Evolutionary conservation across 2,797 vertebrate species (phyloP).

Genomic region (Melanotaenia trifasciata): DNA sequence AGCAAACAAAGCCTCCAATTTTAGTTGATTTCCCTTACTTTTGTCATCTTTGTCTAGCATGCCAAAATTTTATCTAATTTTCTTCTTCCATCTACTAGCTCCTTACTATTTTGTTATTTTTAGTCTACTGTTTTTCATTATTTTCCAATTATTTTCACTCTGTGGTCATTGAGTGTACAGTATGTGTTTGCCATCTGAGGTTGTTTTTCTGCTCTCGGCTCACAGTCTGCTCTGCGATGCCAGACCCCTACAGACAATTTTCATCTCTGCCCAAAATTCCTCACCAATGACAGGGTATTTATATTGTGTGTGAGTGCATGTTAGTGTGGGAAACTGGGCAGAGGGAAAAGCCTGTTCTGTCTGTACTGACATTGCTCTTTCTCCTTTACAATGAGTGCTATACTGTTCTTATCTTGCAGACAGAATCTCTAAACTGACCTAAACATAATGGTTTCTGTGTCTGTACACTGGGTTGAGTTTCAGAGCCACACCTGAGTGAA

Average conservation of each 20-base stretch:
- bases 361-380: neutral
- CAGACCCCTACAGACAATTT: constrained; percentile 63
- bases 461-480: constrained; percentile 45
- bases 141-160: neutral
- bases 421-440: constrained; percentile 23
- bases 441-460: constrained; percentile 63
- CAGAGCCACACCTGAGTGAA: constrained; percentile 57
- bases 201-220: constrained; percentile 68
- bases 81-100: neutral
- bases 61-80: neutral
- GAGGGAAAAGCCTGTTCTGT: neutral
- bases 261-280: constrained; percentile 65
- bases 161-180: constrained; percentile 10
- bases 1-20: neutral
- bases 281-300: constrained; percentile 60
- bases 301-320: constrained; percentile 28
- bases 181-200: constrained; percentile 51
- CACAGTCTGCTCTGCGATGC: constrained; percentile 48
- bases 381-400: constrained; percentile 16
- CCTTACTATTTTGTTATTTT: neutral
- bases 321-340: constrained; percentile 21
- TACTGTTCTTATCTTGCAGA: constrained; percentile 23
- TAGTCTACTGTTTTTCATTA: neutral
- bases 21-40: neutral
- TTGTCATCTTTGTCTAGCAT: neutral